Evolutionary conservation across 2,113 vertebrate genomes (phyloP).

Genomic region (Poecilia latipinna): DNA sequence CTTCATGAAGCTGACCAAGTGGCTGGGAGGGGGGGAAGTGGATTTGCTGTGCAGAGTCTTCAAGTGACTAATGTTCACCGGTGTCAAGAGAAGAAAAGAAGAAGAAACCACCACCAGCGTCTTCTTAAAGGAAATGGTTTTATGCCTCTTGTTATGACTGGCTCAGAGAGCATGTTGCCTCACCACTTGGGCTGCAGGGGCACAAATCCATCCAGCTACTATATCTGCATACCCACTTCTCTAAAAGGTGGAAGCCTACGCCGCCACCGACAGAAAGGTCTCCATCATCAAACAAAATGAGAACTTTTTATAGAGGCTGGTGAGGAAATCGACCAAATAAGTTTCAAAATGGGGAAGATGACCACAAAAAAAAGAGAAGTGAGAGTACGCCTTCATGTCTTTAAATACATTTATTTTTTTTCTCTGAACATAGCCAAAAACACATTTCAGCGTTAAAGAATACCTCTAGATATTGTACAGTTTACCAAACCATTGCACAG

Average conservation of each 20-base stretch:
- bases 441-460: constrained; percentile 65
- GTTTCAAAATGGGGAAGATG: constrained; percentile 56
- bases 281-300: not conserved
- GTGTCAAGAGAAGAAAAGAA: constrained; percentile 3
- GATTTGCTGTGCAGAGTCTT: constrained; percentile 15
- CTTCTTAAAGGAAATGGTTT: constrained; percentile 63
- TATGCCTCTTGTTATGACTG: constrained; percentile 27
- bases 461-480: constrained; percentile 58
- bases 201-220: not conserved
- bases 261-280: not conserved
- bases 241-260: not conserved
- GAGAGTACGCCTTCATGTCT: constrained; percentile 15
- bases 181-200: constrained; percentile 7
- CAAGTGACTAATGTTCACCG: constrained; percentile 21
- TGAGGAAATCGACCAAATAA: not conserved
- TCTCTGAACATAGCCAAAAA: constrained; percentile 56
- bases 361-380: constrained; percentile 26
- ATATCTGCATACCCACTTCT: not conserved
- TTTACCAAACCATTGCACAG: constrained; percentile 61
- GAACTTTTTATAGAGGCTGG: not conserved
- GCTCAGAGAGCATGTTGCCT: constrained; percentile 13
- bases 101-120: constrained; percentile 9
- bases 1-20: constrained; percentile 4
- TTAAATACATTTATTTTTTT: constrained; percentile 59
- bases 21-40: not conserved